phyloP scores from a whole-genome alignment of 1,140 invertebrate species.

The Bathynomus jamesi region DNA sequence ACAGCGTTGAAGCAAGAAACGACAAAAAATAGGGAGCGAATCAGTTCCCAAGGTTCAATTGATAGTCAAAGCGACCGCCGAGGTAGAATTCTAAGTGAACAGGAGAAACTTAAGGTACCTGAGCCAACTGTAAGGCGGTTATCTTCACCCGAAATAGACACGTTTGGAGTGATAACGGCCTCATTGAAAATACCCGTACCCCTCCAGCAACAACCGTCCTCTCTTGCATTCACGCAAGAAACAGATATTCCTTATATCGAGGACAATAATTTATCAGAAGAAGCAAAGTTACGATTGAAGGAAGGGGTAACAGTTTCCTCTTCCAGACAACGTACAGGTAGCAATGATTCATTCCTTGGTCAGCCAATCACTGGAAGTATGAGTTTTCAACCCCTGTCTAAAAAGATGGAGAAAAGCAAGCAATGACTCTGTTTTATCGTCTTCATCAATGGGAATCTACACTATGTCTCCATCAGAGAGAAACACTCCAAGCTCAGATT shows the following conservation, averaged over 20 bases:
- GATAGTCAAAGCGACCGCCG: constrained; percentile 5
- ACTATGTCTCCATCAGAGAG: constrained; percentile 32
- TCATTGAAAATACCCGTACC: constrained; percentile 66
- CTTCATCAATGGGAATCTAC: constrained; percentile 47
- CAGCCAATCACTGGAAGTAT: constrained; percentile 47
- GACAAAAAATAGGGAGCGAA: constrained; percentile 24
- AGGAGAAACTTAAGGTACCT: constrained; percentile 29
- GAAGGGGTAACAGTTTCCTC: constrained; percentile 33
- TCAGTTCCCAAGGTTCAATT: constrained; percentile 12
- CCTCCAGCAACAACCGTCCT: constrained; percentile 33
- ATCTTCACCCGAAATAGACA: constrained; percentile 40
- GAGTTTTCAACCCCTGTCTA: constrained; percentile 40
- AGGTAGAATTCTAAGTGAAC: constrained; percentile 25
- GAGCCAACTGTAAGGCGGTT: constrained; percentile 34
- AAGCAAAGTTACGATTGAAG: constrained; percentile 43
- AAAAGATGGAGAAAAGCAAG: constrained; percentile 39
- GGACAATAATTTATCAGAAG: constrained; percentile 43
- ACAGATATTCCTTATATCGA: constrained; percentile 64
- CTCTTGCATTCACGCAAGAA: constrained; percentile 52
- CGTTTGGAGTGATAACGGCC: constrained; percentile 60
- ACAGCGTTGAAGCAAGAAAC: background rate
- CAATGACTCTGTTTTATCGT: constrained; percentile 53
- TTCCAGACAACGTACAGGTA: constrained; percentile 43
- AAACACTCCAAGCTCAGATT: constrained; percentile 32
- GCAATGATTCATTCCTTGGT: constrained; percentile 45